Percentiles rank a stretch among this genome's conserved stretches.
Conservation (phyloP, 1,140 invertebrate species). For the Euwallacea similis region DNA sequence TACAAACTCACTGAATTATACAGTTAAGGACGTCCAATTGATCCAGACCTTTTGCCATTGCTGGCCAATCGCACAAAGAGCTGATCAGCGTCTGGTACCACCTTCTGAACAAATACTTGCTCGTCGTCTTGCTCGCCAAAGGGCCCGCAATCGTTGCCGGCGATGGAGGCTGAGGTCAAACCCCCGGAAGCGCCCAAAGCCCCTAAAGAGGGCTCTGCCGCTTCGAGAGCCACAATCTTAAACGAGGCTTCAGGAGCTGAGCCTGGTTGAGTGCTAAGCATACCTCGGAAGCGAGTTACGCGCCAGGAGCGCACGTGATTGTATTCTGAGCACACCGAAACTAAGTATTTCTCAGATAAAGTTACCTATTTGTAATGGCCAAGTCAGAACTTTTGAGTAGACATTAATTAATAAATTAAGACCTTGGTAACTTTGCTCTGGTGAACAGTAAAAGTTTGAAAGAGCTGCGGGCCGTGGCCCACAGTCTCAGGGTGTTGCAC, state of each 20-base stretch:
- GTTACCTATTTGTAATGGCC: conserved; percentile 68
- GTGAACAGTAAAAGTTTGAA: conserved; percentile 98
- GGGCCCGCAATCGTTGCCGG: conserved; percentile 83
- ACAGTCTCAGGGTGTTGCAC: conserved; percentile 99
- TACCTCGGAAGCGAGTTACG: conserved; percentile 90
- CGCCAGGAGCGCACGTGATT: conserved; percentile 98
- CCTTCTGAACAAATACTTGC: conserved; percentile 96
- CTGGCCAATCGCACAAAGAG: conserved; percentile 92
- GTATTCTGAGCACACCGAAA: conserved; percentile 96
- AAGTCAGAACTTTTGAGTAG: background rate
- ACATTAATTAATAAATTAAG: conserved; percentile 36
- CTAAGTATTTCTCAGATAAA: conserved; percentile 93
- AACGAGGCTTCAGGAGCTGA: conserved; percentile 95
- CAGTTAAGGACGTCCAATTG: background rate
- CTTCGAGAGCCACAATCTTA: conserved; percentile 91
- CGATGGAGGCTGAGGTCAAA: conserved; percentile 18
- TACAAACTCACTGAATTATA: conserved; percentile 49
- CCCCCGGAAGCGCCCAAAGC: conserved; percentile 11
- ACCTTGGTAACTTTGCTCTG: conserved; percentile 94
- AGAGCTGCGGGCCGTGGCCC: conserved; percentile 94
- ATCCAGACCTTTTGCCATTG: conserved; percentile 80
- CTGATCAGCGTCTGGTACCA: conserved; percentile 94
- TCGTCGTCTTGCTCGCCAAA: conserved; percentile 98
- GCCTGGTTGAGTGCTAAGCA: conserved; percentile 98
- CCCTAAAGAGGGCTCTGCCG: conserved; percentile 74